These are phyloP conservation scores for Trichosurus vulpecula DNA, from an alignment of 2,797 vertebrate genomes.

Conservation along the genomic window DNA sequence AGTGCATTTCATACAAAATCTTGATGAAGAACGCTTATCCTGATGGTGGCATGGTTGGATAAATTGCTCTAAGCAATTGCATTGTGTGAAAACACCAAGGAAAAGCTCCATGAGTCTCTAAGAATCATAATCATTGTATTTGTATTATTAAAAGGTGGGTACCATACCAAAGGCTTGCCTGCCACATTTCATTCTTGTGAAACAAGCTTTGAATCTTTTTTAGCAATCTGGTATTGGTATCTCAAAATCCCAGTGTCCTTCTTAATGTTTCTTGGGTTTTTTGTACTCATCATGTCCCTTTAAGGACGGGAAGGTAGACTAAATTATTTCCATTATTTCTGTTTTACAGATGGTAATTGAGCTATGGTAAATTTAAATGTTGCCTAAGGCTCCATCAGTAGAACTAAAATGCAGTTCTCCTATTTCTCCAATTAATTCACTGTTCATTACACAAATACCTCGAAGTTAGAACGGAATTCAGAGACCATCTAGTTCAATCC, in stretches of 20 bases:
- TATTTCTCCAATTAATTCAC: not conserved
- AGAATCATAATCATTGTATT: not conserved
- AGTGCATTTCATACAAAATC: slow-evolving; percentile 48
- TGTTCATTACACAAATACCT: not conserved
- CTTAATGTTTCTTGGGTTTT: not conserved
- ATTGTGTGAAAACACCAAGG: not conserved
- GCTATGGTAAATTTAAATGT: not conserved
- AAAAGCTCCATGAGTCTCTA: not conserved
- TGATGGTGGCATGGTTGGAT: not conserved
- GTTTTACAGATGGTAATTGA: not conserved
- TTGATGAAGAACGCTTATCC: not conserved
- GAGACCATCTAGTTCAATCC: not conserved
- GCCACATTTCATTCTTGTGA: not conserved
- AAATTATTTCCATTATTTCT: not conserved
- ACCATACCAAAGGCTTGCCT: not conserved
- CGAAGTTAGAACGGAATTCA: not conserved
- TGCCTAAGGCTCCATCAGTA: not conserved
- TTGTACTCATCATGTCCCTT: not conserved
- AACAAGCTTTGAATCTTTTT: not conserved
- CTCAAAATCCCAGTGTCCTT: not conserved
- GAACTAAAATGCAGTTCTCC: not conserved
- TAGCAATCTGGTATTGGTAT: not conserved
- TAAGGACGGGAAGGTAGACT: not conserved
- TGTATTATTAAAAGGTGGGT: not conserved
- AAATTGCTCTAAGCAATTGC: not conserved